Conservation (phyloP, 2,113 vertebrate species). For the Sarotherodon lohbergeri region DNA sequence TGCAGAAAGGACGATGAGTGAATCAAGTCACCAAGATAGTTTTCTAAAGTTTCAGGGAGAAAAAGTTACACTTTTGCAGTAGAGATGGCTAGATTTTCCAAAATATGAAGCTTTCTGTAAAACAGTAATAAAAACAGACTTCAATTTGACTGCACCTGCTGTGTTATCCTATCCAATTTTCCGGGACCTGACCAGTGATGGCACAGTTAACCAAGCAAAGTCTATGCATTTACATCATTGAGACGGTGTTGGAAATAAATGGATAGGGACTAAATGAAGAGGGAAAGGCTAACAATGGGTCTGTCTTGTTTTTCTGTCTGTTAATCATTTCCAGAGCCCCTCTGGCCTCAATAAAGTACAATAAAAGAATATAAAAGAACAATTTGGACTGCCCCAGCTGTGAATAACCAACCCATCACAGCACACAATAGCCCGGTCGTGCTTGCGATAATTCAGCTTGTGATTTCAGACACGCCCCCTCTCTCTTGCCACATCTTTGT, state of each 20-base stretch:
- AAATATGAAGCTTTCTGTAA: neutral
- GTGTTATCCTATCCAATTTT: slow-evolving; percentile 58
- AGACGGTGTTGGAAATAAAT: slow-evolving; percentile 49
- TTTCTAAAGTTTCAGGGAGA: neutral
- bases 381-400: slow-evolving; percentile 81
- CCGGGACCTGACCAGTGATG: slow-evolving; percentile 20
- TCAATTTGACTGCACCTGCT: slow-evolving; percentile 21
- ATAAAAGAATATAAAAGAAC: slow-evolving; percentile 82
- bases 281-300: slow-evolving; percentile 58
- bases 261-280: slow-evolving; percentile 66
- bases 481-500: slow-evolving; percentile 80
- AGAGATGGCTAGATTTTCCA: neutral
- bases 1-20: neutral
- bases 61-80: neutral
- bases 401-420: slow-evolving; percentile 75
- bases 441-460: slow-evolving; percentile 79
- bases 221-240: slow-evolving; percentile 44
- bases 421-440: slow-evolving; percentile 80
- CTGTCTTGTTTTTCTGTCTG: slow-evolving; percentile 65
- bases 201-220: slow-evolving; percentile 65
- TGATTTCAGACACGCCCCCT: slow-evolving; percentile 84
- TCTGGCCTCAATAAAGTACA: slow-evolving; percentile 77
- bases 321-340: slow-evolving; percentile 75
- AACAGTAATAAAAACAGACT: neutral
- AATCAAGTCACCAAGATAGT: neutral